These are phyloP conservation scores for Pithys albifrons DNA, from an alignment of 2,113 vertebrate genomes.

Conservation along the genomic window DNA sequence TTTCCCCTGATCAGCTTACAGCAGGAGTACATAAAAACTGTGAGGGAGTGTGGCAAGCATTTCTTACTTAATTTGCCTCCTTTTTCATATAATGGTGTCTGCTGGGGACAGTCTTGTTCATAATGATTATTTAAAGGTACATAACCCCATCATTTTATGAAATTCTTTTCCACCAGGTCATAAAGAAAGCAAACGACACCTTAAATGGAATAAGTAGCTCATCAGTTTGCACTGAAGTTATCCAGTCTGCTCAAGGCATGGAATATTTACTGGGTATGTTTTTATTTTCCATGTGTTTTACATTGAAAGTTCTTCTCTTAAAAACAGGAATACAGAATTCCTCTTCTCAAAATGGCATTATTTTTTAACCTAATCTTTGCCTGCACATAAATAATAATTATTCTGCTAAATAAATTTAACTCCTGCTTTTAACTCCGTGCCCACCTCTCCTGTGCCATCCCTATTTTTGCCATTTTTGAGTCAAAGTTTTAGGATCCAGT, in stretches of 20 bases:
- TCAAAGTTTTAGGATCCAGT: not conserved
- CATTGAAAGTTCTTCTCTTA: not conserved
- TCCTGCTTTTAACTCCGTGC: not conserved
- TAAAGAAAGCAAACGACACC: slow-evolving; percentile 95
- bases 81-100: not conserved
- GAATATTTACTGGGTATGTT: slow-evolving; percentile 95
- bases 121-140: not conserved
- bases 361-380: not conserved
- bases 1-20: not conserved
- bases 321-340: not conserved
- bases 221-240: slow-evolving; percentile 95
- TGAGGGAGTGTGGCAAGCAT: not conserved
- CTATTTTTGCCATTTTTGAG: not conserved
- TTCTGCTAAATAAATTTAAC: not conserved
- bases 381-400: not conserved
- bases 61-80: not conserved
- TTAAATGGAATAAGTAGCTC: slow-evolving; percentile 98
- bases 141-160: not conserved
- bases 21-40: not conserved
- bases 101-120: not conserved
- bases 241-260: slow-evolving; percentile 97
- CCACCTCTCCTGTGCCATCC: not conserved
- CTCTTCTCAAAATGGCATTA: not conserved
- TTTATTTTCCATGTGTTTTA: not conserved
- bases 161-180: slow-evolving; percentile 81